Percentiles rank a stretch among this genome's conserved stretches.
Evolutionary conservation across 2,113 vertebrate species (phyloP).

Genomic region (Elaphurus davidianus): DNA sequence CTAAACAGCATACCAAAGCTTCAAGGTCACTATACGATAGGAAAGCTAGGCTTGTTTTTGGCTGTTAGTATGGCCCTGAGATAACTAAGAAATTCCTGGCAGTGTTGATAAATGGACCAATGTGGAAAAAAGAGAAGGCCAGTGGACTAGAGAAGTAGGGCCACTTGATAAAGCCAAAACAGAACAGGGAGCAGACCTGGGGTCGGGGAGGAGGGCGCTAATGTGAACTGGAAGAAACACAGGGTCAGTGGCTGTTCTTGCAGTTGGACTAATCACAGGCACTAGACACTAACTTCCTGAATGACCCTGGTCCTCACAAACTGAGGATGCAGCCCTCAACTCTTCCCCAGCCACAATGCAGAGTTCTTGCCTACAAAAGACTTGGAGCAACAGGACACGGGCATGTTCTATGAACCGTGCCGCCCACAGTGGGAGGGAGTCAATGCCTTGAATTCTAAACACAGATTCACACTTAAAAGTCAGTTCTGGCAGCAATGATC

Average conservation of each 20-base stretch:
- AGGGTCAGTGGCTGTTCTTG: background rate
- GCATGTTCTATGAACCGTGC: rapidly evolving
- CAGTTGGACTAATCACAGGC: background rate
- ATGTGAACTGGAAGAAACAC: rapidly evolving
- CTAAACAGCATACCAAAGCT: slow-evolving; percentile 26
- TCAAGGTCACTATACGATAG: slow-evolving; percentile 36
- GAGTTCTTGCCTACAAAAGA: background rate
- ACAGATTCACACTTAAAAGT: background rate
- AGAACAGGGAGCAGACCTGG: background rate
- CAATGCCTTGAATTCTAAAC: background rate
- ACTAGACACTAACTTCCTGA: background rate
- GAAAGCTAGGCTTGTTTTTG: background rate
- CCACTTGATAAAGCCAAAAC: background rate
- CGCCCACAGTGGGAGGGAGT: background rate
- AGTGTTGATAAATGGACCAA: slow-evolving; percentile 18
- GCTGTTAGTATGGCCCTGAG: slow-evolving; percentile 39
- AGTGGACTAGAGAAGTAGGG: background rate
- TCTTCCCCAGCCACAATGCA: background rate
- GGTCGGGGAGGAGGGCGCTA: too few species aligned
- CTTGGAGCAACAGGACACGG: background rate
- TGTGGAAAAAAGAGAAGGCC: background rate
- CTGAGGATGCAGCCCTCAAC: too few species aligned
- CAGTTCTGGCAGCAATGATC: background rate
- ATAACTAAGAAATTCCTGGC: slow-evolving; percentile 66
- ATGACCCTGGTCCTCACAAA: background rate